These are phyloP conservation scores for Plagodis dolabraria DNA, from an alignment of 2,888 invertebrate species.

Conservation along the genomic window DNA sequence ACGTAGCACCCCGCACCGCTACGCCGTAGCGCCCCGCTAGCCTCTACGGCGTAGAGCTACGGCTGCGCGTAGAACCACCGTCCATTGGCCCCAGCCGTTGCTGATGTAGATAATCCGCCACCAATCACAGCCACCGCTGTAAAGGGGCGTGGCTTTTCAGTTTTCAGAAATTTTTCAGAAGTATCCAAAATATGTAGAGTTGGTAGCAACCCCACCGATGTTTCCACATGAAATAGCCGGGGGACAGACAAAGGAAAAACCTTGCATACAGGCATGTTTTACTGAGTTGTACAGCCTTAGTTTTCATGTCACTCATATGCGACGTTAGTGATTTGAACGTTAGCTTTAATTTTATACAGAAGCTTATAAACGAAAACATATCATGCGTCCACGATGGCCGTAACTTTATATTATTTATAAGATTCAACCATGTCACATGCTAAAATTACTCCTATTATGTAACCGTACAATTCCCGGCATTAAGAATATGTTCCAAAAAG, in stretches of 20 bases:
- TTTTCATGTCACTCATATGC: constrained; percentile 16
- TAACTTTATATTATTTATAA: too few relatives aligned
- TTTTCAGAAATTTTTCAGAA: constrained; percentile 82
- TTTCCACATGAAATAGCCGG: constrained; percentile 55
- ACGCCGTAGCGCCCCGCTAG: constrained; percentile 71
- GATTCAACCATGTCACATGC: too few relatives aligned
- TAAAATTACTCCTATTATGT: too few relatives aligned
- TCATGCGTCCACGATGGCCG: too few relatives aligned
- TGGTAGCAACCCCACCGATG: constrained; percentile 56
- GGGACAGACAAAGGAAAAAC: constrained; percentile 35
- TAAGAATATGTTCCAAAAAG: too few relatives aligned
- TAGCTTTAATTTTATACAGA: too few relatives aligned
- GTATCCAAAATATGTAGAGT: constrained; percentile 61
- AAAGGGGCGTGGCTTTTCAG: constrained; percentile 76
- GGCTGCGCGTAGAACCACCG: constrained; percentile 74
- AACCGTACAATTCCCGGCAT: too few relatives aligned
- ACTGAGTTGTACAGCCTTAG: constrained; percentile 14
- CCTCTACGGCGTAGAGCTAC: constrained; percentile 65
- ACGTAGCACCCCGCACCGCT: constrained; percentile 55
- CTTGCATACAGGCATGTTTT: constrained; percentile 24
- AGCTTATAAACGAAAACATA: too few relatives aligned
- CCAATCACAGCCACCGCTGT: constrained; percentile 70
- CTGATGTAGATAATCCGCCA: constrained; percentile 62
- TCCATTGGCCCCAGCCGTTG: constrained; percentile 69
- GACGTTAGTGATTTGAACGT: neutral